Percentiles rank a stretch among this genome's conserved stretches.
phyloP scores from a whole-genome alignment of 64 coral and sea anemone genomes.

The Hydrozoanthus tunicans region DNA sequence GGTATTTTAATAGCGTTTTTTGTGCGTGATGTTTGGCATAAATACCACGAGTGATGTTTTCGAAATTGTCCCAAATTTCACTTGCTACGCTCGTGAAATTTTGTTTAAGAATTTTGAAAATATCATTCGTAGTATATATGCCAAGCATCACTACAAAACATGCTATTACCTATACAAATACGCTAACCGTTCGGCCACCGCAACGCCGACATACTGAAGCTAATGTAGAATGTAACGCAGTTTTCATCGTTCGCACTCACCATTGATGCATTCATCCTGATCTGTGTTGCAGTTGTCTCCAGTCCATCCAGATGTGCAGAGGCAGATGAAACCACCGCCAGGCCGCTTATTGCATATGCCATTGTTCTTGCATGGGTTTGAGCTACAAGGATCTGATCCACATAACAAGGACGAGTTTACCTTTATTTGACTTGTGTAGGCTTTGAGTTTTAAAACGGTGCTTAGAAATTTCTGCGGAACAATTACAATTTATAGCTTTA shows the following conservation, averaged over 20 bases:
- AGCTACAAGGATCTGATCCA: conserved; percentile 63
- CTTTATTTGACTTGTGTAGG: not conserved
- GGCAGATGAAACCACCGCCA: conserved; percentile 38
- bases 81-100: too few species aligned
- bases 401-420: conserved; percentile 19
- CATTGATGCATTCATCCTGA: conserved; percentile 63
- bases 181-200: not conserved
- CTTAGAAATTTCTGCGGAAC: conserved; percentile 3
- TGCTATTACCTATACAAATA: not conserved
- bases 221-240: too few species aligned
- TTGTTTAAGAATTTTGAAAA: too few species aligned
- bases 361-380: conserved; percentile 67
- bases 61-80: too few species aligned
- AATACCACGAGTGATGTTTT: too few species aligned
- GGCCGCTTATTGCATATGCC: conserved; percentile 54
- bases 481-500: not conserved
- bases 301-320: conserved; percentile 74
- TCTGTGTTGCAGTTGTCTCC: conserved; percentile 67
- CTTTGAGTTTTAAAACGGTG: not conserved
- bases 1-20: too few species aligned
- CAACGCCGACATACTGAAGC: not conserved
- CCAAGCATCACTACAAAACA: too few species aligned
- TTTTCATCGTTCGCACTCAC: conserved; percentile 21
- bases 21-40: too few species aligned
- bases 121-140: too few species aligned